A percentile compares a stretch with the other conserved stretches of the same genome.
Evolutionary conservation across 2,888 invertebrate genomes (phyloP).

Genomic region (Disparrhopalites patrizii): DNA sequence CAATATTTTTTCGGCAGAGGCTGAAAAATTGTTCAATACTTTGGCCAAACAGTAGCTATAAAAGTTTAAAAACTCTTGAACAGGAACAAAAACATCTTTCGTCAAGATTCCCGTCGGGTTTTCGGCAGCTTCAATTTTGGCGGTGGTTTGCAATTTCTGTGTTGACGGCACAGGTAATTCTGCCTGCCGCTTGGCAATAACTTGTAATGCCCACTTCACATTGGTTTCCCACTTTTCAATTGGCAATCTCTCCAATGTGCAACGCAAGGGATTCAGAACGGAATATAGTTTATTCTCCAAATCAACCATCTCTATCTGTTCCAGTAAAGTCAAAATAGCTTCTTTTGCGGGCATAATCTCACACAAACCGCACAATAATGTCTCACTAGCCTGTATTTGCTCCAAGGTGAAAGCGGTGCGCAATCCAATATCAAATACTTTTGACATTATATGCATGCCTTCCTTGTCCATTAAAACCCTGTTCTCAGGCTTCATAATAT

Average conservation of each 20-base stretch:
- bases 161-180: neutral
- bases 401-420: slow-evolving; percentile 29
- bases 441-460: slow-evolving; percentile 43
- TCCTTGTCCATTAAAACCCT: slow-evolving; percentile 20
- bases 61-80: slow-evolving; percentile 5
- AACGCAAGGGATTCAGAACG: neutral
- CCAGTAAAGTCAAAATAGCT: slow-evolving; percentile 27
- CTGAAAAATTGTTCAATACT: neutral
- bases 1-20: neutral
- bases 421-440: slow-evolving; percentile 37
- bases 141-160: neutral
- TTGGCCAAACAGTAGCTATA: neutral
- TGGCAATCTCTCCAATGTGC: slow-evolving; percentile 4
- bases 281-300: slow-evolving; percentile 8
- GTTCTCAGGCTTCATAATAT: slow-evolving; percentile 27
- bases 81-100: neutral
- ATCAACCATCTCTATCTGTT: slow-evolving; percentile 53
- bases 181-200: neutral
- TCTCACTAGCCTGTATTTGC: slow-evolving; percentile 26
- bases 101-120: neutral
- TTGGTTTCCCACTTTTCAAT: neutral
- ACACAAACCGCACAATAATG: slow-evolving; percentile 32
- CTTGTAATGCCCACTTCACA: slow-evolving; percentile 10
- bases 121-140: neutral
- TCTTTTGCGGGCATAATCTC: slow-evolving; percentile 34